Base-by-base conservation (phyloP, 1,140 invertebrate species). In the Bombus huntii region DNA sequence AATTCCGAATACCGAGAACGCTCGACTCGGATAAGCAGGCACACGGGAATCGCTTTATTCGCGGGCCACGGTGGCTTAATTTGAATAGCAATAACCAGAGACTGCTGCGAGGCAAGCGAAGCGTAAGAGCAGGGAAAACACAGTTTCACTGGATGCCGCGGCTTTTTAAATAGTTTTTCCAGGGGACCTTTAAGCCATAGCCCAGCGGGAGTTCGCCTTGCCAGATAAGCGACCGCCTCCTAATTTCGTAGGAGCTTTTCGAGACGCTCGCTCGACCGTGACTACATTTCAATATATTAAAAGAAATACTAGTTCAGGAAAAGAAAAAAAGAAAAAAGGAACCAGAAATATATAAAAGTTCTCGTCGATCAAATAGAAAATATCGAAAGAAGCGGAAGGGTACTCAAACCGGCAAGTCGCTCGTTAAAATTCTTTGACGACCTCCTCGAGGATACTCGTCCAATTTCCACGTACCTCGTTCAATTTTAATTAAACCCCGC, bases 161-260 rank as follows among this genome's bases (percentile, higher is more conserved):
- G 81, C 65, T 83, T 89, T 90, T 90, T 85, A 72, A 89, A 83
- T 66, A 62, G 71, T 66, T 73, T 73, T 81, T 57, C 80, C 85
- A 44, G 34, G 76, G 18, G 57, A 85, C 83, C 37, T 65, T 80
- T 34, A 42, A 44, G 59, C 62, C 74, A 65, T 1, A 18, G 18
- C 86, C 59, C 86, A 88, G 88, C 87, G 62, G 88, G 87, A 82
- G 79, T 65, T 81, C 87, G 87, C 39, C 73, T 88, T 87, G 73
- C 71, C 81, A 42, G 87, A 83, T 88, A 89, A 89, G 34, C 81
- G 85, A 83, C 31, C 42, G 65, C 47, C 81, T 74, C 76, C 68
- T 72, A 73, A 84, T 65, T 81, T 66, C 57, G 59, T 71, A 59
- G 37, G 37, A 77, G 71, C 28, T 77, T 88, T 90, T 85, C 74